These are phyloP conservation scores for Magallana ariakensis DNA, from an alignment of 1,140 invertebrate species.

Conservation along the genomic window DNA sequence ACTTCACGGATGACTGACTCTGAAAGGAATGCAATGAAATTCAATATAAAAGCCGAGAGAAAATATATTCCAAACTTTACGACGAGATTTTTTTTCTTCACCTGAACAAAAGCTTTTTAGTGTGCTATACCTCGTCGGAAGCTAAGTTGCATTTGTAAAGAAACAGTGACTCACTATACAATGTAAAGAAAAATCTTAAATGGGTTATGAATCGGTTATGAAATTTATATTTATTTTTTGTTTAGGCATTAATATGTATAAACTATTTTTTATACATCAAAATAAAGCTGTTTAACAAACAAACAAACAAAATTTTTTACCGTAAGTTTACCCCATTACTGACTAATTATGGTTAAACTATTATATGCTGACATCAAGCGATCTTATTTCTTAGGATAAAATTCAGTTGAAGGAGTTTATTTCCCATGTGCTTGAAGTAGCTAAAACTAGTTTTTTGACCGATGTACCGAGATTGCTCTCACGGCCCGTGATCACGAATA, in stretches of 20 bases:
- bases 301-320: too few species aligned
- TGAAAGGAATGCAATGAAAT: conserved; percentile 35
- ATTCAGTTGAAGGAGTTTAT: too few species aligned
- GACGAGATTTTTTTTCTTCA: not conserved
- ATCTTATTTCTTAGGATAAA: too few species aligned
- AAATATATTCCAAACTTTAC: conserved; percentile 7
- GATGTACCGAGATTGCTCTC: conserved; percentile 14
- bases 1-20: conserved; percentile 14
- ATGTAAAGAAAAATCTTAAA: not conserved
- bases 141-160: not conserved
- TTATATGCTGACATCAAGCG: too few species aligned
- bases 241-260: too few species aligned
- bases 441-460: not conserved
- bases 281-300: too few species aligned
- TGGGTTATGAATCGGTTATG: too few species aligned
- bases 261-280: too few species aligned
- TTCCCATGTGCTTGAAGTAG: not conserved
- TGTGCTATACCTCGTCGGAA: not conserved
- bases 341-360: too few species aligned
- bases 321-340: too few species aligned
- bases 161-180: not conserved
- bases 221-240: too few species aligned
- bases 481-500: not conserved
- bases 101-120: not conserved
- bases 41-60: conserved; percentile 13